phyloP scores from a whole-genome alignment of 1,140 invertebrate species.

The Orchesella cincta region DNA sequence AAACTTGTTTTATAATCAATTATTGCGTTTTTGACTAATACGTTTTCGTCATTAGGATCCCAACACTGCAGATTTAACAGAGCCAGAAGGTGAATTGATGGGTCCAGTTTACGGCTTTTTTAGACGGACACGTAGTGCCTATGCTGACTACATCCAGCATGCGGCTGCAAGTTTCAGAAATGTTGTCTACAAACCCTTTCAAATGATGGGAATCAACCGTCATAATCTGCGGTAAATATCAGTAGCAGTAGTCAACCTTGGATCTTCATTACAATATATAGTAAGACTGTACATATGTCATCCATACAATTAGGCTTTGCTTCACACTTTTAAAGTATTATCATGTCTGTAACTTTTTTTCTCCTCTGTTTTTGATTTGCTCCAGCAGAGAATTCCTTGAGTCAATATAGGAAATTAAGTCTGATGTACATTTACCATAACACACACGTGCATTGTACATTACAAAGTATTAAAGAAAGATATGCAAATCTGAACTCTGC shows the following conservation, averaged over 20 bases:
- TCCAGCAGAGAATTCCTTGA: conserved; percentile 21
- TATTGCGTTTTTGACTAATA: neutral
- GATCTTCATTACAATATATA: conserved; percentile 14
- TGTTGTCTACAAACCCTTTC: conserved; percentile 22
- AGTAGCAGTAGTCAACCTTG: conserved; percentile 6
- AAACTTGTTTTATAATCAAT: neutral
- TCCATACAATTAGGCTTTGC: neutral
- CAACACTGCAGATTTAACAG: conserved; percentile 27
- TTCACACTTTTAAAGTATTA: neutral
- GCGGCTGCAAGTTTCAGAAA: conserved; percentile 24
- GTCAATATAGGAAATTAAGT: conserved; percentile 19
- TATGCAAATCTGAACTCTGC: too few relatives aligned
- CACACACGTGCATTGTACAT: too few relatives aligned
- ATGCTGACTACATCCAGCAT: conserved; percentile 27
- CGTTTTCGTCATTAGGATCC: conserved; percentile 26
- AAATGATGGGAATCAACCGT: conserved; percentile 31
- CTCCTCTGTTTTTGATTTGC: neutral
- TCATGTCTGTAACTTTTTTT: neutral
- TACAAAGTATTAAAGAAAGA: too few relatives aligned
- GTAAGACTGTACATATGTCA: neutral
- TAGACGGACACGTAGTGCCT: conserved; percentile 23
- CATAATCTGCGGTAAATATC: conserved; percentile 19
- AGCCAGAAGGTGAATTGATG: conserved; percentile 22
- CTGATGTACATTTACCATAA: too few relatives aligned
- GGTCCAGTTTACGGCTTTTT: conserved; percentile 33